Evolutionary conservation across 1,140 invertebrate species (phyloP).

Genomic region (Drosophila sp.): DNA sequence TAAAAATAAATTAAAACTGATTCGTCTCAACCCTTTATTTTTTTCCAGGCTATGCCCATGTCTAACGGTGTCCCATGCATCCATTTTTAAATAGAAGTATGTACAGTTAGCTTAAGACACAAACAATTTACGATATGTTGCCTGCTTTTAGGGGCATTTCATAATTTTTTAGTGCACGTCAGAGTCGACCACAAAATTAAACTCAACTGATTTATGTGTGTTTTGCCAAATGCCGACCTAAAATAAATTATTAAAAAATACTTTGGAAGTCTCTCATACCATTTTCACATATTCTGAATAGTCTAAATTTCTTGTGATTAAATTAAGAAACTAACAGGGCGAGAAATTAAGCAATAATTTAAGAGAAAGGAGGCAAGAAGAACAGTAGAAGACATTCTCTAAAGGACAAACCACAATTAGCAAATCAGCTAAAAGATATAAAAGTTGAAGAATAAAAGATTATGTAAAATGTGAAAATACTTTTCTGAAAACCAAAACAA

Average conservation of each 20-base stretch:
- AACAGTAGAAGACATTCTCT: too few species aligned
- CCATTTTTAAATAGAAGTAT: neutral
- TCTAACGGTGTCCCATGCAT: neutral
- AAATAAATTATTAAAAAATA: slow-evolving; percentile 39
- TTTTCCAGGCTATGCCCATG: too few species aligned
- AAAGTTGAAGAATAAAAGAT: too few species aligned
- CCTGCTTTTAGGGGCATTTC: slow-evolving; percentile 19
- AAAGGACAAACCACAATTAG: too few species aligned
- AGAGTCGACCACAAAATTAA: slow-evolving; percentile 4
- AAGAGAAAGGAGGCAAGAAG: too few species aligned
- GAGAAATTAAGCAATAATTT: too few species aligned
- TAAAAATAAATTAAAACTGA: too few species aligned
- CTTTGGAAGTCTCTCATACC: neutral
- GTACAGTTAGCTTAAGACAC: neutral
- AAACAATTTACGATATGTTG: slow-evolving; percentile 21
- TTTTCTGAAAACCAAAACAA: too few species aligned
- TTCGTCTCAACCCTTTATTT: too few species aligned
- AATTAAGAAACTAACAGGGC: too few species aligned
- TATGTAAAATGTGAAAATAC: too few species aligned
- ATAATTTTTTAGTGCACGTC: slow-evolving; percentile 27
- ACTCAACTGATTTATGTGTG: slow-evolving; percentile 35
- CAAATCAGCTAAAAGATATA: too few species aligned
- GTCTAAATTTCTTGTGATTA: neutral
- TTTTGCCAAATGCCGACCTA: slow-evolving; percentile 11
- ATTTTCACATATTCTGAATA: slow-evolving; percentile 19